Evolutionary conservation across 1,140 invertebrate species (phyloP).

Genomic region (Diorhabda sublineata): DNA sequence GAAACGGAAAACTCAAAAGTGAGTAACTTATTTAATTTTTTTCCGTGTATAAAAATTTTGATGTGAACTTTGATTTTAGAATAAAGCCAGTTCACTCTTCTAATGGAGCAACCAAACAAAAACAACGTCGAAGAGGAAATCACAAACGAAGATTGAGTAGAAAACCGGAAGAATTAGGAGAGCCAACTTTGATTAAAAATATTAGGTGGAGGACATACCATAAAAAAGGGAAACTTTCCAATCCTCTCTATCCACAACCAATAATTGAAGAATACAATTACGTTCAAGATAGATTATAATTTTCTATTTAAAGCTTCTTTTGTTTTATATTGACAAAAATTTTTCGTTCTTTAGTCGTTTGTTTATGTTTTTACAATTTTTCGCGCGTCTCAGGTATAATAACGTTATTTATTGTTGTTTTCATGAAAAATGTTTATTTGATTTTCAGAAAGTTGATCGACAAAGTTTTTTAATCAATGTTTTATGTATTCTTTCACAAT

Average conservation of each 20-base stretch:
- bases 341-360: too few species aligned
- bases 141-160: neutral
- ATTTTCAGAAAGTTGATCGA: too few species aligned
- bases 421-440: too few species aligned
- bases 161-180: slow-evolving; percentile 9
- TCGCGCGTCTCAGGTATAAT: too few species aligned
- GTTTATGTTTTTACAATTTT: too few species aligned
- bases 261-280: slow-evolving; percentile 37
- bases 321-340: too few species aligned
- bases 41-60: neutral
- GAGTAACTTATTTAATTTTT: neutral
- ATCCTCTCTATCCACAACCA: slow-evolving; percentile 31
- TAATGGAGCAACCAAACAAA: neutral
- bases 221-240: slow-evolving; percentile 6
- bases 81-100: neutral
- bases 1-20: slow-evolving; percentile 17
- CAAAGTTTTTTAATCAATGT: too few species aligned
- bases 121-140: neutral
- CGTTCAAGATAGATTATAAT: slow-evolving; percentile 21
- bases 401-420: too few species aligned
- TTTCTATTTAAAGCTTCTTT: too few species aligned
- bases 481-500: too few species aligned
- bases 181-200: slow-evolving; percentile 6
- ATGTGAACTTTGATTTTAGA: neutral
- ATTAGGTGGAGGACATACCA: slow-evolving; percentile 25